Conservation (phyloP, 2,113 vertebrate species). For the Pterocles gutturalis region DNA sequence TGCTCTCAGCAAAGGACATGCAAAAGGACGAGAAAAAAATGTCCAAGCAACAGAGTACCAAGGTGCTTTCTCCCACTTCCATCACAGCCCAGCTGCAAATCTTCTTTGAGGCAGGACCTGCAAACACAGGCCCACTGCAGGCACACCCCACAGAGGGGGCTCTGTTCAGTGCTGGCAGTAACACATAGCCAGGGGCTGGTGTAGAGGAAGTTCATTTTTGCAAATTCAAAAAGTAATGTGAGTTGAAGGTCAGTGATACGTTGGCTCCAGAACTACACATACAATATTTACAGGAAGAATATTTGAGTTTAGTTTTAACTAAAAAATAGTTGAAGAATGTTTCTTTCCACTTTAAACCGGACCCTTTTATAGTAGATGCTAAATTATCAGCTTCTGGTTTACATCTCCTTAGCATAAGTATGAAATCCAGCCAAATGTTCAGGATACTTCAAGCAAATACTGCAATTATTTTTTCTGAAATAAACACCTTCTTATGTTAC, state of each 20-base stretch:
- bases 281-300: not conserved
- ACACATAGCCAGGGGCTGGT: not conserved
- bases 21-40: not conserved
- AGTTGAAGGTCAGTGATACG: not conserved
- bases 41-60: not conserved
- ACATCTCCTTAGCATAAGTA: conserved; percentile 58
- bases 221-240: not conserved
- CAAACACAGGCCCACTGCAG: not conserved
- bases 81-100: accelerated
- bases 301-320: not conserved
- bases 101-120: not conserved
- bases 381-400: conserved; percentile 73
- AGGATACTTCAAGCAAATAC: conserved; percentile 64
- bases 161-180: not conserved
- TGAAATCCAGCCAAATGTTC: conserved; percentile 60
- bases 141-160: not conserved
- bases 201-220: not conserved
- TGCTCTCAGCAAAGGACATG: not conserved
- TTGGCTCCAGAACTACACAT: not conserved
- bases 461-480: conserved; percentile 71
- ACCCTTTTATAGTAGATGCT: conserved; percentile 47
- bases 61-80: not conserved
- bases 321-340: not conserved
- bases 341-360: conserved; percentile 29
- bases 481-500: conserved; percentile 72